Evolutionary conservation across 2,797 vertebrate species (phyloP).

Genomic region (Muscicapa comitata): DNA sequence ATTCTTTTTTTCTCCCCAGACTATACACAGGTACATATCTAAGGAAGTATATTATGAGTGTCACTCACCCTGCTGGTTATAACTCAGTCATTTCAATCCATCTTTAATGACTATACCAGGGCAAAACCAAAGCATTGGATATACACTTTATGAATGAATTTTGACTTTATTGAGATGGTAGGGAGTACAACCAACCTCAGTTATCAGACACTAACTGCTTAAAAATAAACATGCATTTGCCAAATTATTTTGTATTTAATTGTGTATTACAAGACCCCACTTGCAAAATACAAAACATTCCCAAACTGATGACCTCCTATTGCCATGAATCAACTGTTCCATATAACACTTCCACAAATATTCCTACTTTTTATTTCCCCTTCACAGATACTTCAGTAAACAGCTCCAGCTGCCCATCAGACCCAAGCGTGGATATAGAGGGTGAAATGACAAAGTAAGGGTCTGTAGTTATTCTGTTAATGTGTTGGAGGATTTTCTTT

Average conservation of each 20-base stretch:
- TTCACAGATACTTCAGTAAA: neutral
- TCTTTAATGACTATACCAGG: neutral
- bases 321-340: neutral
- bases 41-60: neutral
- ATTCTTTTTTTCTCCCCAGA: accelerated
- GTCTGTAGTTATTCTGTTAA: neutral
- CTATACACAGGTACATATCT: neutral
- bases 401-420: constrained; percentile 6
- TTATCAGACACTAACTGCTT: neutral
- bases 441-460: constrained; percentile 71
- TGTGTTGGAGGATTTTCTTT: neutral
- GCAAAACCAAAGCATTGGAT: neutral
- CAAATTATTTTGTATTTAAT: neutral
- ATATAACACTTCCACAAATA: neutral
- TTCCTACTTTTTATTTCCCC: neutral
- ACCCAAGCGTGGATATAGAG: constrained; percentile 68
- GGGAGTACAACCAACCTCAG: accelerated
- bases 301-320: too few species aligned
- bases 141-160: neutral
- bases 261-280: neutral
- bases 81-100: neutral
- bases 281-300: neutral
- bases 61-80: neutral
- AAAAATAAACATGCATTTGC: neutral
- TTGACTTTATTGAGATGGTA: neutral